A percentile compares a stretch with the other conserved stretches of the same genome.
These are phyloP conservation scores for Antheraea assamensis DNA, from an alignment of 2,888 invertebrate species.

Conservation along the genomic window DNA sequence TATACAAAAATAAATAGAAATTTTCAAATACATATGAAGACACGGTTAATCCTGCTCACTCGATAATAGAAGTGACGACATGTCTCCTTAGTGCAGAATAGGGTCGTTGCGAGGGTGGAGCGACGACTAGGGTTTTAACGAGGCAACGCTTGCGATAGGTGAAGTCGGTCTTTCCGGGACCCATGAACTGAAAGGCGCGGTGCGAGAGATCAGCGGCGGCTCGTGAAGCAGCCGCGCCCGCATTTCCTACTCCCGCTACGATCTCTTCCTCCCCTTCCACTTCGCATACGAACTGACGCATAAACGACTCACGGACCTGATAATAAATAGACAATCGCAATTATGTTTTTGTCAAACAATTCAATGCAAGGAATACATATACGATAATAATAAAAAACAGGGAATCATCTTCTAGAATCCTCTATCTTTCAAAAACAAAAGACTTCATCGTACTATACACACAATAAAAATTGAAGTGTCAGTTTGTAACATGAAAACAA, in stretches of 20 bases:
- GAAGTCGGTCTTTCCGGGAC: constrained; percentile 69
- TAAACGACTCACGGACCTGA: constrained; percentile 97
- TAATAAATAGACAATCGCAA: neutral
- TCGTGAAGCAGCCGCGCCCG: constrained; percentile 33
- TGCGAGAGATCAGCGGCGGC: constrained; percentile 55
- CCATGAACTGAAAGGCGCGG: constrained; percentile 71
- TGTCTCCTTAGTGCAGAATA: constrained; percentile 90
- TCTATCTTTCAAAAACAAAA: too few species aligned
- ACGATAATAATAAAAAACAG: too few species aligned
- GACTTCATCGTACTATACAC: too few species aligned
- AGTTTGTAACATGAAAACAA: too few species aligned
- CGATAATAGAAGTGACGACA: constrained; percentile 93
- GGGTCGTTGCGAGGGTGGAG: constrained; percentile 91
- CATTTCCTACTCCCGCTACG: constrained; percentile 52
- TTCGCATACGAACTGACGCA: constrained; percentile 97
- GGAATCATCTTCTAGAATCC: too few species aligned
- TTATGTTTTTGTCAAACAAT: too few species aligned
- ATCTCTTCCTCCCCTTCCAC: constrained; percentile 91
- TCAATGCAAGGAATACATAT: too few species aligned
- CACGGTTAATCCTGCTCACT: constrained; percentile 72
- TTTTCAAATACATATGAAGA: neutral
- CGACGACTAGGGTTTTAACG: constrained; percentile 89
- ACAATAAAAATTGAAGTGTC: too few species aligned
- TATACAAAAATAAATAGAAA: constrained; percentile 26
- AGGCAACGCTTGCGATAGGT: constrained; percentile 92